phyloP scores from a whole-genome alignment of 30 jellyfish, hydroid and myxozoan species.

The Aurelia sp. region DNA sequence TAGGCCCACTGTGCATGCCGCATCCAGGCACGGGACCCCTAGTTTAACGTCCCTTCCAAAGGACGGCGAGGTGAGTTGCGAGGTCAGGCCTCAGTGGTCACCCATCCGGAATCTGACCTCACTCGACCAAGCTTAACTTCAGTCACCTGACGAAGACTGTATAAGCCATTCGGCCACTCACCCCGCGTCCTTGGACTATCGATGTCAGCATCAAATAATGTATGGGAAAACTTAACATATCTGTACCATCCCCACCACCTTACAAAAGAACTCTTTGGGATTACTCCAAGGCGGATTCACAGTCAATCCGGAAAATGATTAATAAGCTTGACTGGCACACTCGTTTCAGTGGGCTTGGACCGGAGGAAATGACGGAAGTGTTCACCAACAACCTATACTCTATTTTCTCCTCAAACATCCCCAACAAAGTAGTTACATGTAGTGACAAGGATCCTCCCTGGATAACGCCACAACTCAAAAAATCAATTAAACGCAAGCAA shows the following conservation, averaged over 20 bases:
- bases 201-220: too few relatives aligned
- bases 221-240: background rate
- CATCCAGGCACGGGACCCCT: too few relatives aligned
- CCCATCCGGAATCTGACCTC: too few relatives aligned
- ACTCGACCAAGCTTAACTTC: too few relatives aligned
- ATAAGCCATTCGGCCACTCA: too few relatives aligned
- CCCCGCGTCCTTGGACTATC: too few relatives aligned
- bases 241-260: constrained; percentile 10
- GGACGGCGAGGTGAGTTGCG: too few relatives aligned
- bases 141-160: too few relatives aligned
- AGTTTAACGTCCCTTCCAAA: too few relatives aligned
- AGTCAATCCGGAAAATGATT: constrained; percentile 4
- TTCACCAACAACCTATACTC: constrained; percentile 6
- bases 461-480: constrained; percentile 30
- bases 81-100: too few relatives aligned
- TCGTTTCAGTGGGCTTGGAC: constrained; percentile 14
- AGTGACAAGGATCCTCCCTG: constrained; percentile 16
- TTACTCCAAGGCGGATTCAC: background rate
- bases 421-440: too few relatives aligned
- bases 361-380: constrained; percentile 27
- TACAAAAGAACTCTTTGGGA: constrained; percentile 19
- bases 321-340: constrained; percentile 3
- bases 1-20: too few relatives aligned
- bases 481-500: constrained; percentile 26
- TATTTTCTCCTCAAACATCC: background rate